These are phyloP conservation scores for Geopemphigus sp. DNA, from an alignment of 1,140 invertebrate species.

Conservation along the genomic window DNA sequence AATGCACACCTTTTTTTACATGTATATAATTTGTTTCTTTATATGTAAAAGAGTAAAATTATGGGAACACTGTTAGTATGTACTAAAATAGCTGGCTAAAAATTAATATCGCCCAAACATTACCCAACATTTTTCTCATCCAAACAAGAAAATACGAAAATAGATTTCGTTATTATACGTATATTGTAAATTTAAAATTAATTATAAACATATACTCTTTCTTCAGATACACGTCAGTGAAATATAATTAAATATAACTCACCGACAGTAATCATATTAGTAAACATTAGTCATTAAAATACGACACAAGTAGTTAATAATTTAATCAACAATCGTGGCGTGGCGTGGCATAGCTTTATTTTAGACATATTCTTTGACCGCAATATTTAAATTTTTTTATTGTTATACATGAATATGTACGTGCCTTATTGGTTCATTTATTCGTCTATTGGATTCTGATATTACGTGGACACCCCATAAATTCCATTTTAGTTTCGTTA, in stretches of 20 bases:
- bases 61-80: no score
- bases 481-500: slow-evolving; percentile 4
- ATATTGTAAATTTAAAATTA: no score
- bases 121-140: no score
- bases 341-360: neutral
- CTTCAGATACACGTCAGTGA: neutral
- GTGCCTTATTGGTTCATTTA: slow-evolving; percentile 35
- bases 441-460: slow-evolving; percentile 10
- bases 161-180: no score
- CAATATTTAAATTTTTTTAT: neutral
- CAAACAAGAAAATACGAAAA: no score
- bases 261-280: no score
- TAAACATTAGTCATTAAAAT: neutral
- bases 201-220: no score
- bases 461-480: slow-evolving; percentile 12
- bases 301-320: neutral
- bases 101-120: no score
- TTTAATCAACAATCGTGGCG: neutral
- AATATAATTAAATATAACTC: neutral
- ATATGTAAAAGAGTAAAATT: no score
- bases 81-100: no score
- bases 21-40: no score
- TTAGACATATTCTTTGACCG: neutral
- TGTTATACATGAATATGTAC: slow-evolving; percentile 11
- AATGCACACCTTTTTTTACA: no score